Conservation (phyloP, 2,113 vertebrate species). For the Atrichornis clamosus region DNA sequence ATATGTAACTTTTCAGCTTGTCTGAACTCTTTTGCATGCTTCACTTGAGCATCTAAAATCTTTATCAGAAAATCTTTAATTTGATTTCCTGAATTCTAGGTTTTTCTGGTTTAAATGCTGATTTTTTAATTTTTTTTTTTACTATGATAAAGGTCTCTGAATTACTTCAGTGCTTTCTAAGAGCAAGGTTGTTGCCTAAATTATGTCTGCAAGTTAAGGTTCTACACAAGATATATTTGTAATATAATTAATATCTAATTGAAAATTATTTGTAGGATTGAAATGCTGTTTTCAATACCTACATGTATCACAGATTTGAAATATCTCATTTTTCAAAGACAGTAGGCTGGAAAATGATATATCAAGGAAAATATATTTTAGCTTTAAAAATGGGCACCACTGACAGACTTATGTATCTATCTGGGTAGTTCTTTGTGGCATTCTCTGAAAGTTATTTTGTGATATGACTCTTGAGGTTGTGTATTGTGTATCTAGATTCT, state of each 20-base stretch:
- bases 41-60: background rate
- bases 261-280: background rate
- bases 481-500: background rate
- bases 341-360: background rate
- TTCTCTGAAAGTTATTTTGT: background rate
- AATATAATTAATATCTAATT: background rate
- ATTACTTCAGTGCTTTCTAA: background rate
- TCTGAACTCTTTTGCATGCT: background rate
- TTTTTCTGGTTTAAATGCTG: background rate
- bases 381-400: background rate
- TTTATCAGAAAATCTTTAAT: background rate
- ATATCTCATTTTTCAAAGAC: background rate
- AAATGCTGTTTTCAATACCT: background rate
- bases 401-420: background rate
- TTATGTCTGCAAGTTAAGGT: background rate
- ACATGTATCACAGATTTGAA: rapidly evolving
- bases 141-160: background rate
- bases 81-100: background rate
- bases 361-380: background rate
- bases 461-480: background rate
- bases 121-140: background rate
- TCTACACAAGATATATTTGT: background rate
- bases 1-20: background rate
- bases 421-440: background rate
- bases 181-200: background rate